These are phyloP conservation scores for Otolemur crassicaudatus DNA, from an alignment of 2,797 vertebrate genomes.

Conservation along the genomic window DNA sequence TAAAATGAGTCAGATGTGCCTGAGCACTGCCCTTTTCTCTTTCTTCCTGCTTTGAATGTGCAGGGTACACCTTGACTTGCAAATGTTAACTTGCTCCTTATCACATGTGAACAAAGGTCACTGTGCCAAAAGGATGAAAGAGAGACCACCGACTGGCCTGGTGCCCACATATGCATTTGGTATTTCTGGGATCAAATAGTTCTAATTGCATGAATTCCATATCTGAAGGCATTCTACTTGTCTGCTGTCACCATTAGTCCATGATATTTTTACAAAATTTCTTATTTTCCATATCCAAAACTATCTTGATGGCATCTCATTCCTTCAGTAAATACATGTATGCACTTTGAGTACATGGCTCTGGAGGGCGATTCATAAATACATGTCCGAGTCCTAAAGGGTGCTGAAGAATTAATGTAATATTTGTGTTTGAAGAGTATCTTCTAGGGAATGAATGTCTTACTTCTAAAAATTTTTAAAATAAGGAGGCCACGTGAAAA, in stretches of 20 bases:
- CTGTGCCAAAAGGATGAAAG: neutral
- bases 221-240: neutral
- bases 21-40: neutral
- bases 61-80: neutral
- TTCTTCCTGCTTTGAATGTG: neutral
- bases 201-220: neutral
- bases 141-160: neutral
- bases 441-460: neutral
- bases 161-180: neutral
- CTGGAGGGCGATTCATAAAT: neutral
- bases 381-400: neutral
- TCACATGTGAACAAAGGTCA: neutral
- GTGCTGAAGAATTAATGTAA: neutral
- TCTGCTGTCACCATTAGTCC: neutral
- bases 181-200: neutral
- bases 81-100: neutral
- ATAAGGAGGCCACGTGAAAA: neutral
- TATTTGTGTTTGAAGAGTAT: neutral
- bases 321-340: neutral
- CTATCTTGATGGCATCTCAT: neutral
- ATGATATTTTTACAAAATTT: neutral
- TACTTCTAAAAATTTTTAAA: slow-evolving; percentile 33
- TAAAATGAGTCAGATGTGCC: neutral
- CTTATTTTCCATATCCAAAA: neutral
- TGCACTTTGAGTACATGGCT: neutral